Conservation (phyloP, 2,888 invertebrate species). For the Geophilus truncorum region DNA sequence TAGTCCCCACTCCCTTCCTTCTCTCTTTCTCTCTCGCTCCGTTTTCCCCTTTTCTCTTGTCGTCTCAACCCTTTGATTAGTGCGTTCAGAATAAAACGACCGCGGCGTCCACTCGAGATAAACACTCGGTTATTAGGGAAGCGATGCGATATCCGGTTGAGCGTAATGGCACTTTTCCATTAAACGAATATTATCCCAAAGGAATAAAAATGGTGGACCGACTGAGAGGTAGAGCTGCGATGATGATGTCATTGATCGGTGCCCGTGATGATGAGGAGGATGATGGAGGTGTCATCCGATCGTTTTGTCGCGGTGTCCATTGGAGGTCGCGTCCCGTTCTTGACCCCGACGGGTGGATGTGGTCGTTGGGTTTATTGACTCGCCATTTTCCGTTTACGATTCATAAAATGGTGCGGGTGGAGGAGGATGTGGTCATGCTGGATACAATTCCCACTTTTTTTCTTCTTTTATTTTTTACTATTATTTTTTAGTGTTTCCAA, state of each 20-base stretch:
- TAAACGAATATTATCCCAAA: conserved; percentile 31
- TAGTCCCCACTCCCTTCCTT: conserved; percentile 27
- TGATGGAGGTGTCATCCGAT: conserved; percentile 24
- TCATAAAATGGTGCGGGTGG: conserved; percentile 29
- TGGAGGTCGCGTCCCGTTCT: conserved; percentile 27
- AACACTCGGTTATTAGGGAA: conserved; percentile 23
- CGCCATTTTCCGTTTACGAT: conserved; percentile 30
- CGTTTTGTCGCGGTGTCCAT: conserved; percentile 25
- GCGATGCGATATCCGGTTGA: conserved; percentile 21
- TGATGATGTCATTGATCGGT: conserved; percentile 27
- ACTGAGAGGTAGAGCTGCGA: background rate
- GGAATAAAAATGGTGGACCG: conserved; percentile 13
- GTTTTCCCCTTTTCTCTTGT: conserved; percentile 14
- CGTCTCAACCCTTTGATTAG: conserved; percentile 27
- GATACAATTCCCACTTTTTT: conserved; percentile 14
- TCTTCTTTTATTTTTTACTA: background rate
- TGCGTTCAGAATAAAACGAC: conserved; percentile 27
- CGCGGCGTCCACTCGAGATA: conserved; percentile 25
- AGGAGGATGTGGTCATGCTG: background rate
- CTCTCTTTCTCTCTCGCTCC: background rate
- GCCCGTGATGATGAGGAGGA: conserved; percentile 14
- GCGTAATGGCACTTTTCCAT: conserved; percentile 32
- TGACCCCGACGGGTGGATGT: conserved; percentile 22
- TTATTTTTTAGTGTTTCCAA: too few species aligned
- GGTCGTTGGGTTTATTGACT: conserved; percentile 27